phyloP scores from a whole-genome alignment of 2,113 vertebrate species.

The Calypte anna region DNA sequence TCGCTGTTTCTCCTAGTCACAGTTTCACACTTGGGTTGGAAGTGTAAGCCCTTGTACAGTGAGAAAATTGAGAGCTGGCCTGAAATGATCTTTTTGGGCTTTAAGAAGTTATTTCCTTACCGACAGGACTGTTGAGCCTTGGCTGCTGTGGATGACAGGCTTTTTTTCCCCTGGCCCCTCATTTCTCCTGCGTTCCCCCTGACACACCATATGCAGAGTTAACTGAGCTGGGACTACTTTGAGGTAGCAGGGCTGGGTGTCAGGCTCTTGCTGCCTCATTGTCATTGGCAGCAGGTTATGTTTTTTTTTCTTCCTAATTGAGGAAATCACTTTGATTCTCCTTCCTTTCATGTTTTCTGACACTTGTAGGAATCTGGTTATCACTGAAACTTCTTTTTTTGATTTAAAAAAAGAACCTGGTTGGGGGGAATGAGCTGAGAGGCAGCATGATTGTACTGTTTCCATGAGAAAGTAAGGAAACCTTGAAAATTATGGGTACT shows the following conservation, averaged over 20 bases:
- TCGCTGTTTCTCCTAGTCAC: neutral
- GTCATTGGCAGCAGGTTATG: accelerated
- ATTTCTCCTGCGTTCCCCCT: accelerated
- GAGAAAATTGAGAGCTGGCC: neutral
- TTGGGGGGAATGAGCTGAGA: neutral
- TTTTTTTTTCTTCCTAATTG: neutral
- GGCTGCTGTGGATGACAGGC: neutral
- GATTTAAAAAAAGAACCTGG: neutral
- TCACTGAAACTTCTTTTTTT: neutral
- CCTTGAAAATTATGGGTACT: neutral
- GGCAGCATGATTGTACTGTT: neutral
- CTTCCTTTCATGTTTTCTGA: neutral
- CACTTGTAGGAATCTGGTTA: neutral
- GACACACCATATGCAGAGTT: accelerated
- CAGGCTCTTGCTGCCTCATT: neutral
- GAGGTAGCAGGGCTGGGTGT: neutral
- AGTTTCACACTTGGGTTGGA: neutral
- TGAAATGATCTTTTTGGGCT: neutral
- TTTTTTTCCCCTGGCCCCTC: neutral
- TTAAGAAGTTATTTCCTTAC: neutral
- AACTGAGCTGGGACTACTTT: neutral
- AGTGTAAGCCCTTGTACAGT: neutral
- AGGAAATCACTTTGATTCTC: neutral
- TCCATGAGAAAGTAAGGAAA: neutral
- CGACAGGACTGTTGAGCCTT: neutral